phyloP scores from a whole-genome alignment of 2,113 vertebrate genomes.

The Lepus europaeus region DNA sequence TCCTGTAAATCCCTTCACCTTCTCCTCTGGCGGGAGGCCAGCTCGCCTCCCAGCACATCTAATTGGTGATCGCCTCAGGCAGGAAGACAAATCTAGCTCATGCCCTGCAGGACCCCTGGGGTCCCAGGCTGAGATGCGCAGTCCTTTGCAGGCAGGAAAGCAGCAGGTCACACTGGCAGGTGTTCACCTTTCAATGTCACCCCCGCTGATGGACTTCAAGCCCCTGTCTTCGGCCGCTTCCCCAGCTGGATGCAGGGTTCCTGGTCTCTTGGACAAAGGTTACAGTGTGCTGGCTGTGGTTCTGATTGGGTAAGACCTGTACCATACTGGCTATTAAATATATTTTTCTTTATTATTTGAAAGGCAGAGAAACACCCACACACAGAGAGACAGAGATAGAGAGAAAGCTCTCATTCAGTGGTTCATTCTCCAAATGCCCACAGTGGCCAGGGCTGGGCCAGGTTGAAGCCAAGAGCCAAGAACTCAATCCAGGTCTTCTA shows the following conservation, averaged over 20 bases:
- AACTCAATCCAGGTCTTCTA: no score
- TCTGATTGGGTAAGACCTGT: background rate
- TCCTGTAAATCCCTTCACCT: conserved; percentile 49
- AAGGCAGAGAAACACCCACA: no score
- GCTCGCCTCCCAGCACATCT: conserved; percentile 58
- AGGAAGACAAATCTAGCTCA: conserved; percentile 78
- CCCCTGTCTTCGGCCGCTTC: background rate
- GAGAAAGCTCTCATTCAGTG: no score
- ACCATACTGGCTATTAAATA: background rate
- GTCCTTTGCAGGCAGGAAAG: background rate
- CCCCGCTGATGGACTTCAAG: background rate
- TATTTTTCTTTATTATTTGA: background rate
- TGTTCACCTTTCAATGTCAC: conserved; percentile 49
- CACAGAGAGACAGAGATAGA: no score
- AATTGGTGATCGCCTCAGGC: conserved; percentile 80
- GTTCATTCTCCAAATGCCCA: no score
- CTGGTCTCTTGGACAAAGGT: rapidly evolving
- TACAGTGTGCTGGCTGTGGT: background rate
- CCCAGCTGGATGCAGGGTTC: background rate
- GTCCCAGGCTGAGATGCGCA: conserved; percentile 39
- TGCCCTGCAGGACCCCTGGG: conserved; percentile 74
- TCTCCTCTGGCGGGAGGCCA: conserved; percentile 58
- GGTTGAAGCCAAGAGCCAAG: no score
- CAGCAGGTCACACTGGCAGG: background rate
- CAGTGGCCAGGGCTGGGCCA: no score